Evolutionary conservation across 2,113 vertebrate genomes (phyloP).

Genomic region (Onychorhynchus coronatus): DNA sequence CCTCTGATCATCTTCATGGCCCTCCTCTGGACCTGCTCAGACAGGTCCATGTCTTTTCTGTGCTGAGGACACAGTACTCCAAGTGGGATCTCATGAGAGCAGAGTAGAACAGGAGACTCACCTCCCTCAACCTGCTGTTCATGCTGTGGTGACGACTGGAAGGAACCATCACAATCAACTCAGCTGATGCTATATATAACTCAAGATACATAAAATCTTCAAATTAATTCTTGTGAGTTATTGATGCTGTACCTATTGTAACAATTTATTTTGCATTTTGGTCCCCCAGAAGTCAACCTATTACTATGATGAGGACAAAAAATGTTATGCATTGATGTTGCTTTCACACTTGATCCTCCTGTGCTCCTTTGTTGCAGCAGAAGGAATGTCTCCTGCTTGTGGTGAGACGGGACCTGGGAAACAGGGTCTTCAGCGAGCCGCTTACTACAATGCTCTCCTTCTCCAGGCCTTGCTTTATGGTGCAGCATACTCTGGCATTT

Average conservation of each 20-base stretch:
- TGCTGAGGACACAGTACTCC: not conserved
- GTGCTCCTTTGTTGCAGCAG: not conserved
- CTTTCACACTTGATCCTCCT: not conserved
- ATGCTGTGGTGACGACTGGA: not conserved
- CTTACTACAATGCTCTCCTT: not conserved
- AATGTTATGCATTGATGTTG: not conserved
- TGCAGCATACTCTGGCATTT: not conserved
- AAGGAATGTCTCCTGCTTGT: not conserved
- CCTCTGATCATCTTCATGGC: accelerated
- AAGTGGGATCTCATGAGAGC: not conserved
- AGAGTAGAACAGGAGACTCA: accelerated
- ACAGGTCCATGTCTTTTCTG: not conserved
- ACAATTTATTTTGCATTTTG: not conserved
- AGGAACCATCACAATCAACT: not conserved
- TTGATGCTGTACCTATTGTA: not conserved
- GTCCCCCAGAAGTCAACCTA: not conserved
- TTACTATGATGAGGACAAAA: not conserved
- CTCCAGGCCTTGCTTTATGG: not conserved
- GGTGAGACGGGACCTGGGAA: not conserved
- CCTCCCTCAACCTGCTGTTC: not conserved
- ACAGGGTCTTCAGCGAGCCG: not conserved
- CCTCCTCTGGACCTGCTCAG: not conserved
- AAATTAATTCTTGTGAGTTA: not conserved
- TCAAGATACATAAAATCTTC: not conserved
- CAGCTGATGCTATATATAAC: not conserved